Percentiles rank a stretch among this genome's conserved stretches.
Conservation (phyloP, 2,113 vertebrate species). For the Aegotheles bennettii region DNA sequence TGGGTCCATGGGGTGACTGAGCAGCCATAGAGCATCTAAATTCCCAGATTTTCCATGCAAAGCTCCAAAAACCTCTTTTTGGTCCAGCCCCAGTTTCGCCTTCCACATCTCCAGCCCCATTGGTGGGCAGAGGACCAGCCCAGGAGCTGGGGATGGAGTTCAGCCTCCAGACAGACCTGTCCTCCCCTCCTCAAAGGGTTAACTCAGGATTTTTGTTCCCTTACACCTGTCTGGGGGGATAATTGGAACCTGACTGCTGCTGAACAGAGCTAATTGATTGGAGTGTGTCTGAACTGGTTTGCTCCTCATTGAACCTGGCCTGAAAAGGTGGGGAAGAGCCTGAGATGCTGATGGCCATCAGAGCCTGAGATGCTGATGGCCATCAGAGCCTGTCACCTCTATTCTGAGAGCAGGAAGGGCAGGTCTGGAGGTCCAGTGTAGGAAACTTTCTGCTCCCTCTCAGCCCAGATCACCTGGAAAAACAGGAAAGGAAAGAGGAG, state of each 20-base stretch:
- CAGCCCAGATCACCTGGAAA: neutral
- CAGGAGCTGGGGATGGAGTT: neutral
- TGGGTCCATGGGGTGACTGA: too few relatives aligned
- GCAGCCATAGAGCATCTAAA: too few relatives aligned
- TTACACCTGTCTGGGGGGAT: neutral
- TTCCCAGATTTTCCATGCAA: neutral
- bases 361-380: neutral
- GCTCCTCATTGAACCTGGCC: neutral
- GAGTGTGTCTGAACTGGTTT: neutral
- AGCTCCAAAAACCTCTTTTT: neutral
- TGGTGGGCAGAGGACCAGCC: neutral
- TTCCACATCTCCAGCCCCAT: neutral
- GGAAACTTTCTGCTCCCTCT: neutral
- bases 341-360: neutral
- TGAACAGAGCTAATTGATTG: neutral
- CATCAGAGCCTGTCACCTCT: fast-evolving
- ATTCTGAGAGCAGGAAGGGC: neutral
- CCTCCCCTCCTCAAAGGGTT: neutral
- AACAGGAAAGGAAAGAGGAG: neutral
- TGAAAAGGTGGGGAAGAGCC: neutral
- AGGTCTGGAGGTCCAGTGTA: neutral
- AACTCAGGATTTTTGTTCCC: neutral
- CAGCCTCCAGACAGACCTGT: neutral
- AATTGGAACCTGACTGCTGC: neutral
- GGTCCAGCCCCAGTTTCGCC: neutral